Evolutionary conservation across 2,113 vertebrate genomes (phyloP).

Genomic region (Petroica traversi): DNA sequence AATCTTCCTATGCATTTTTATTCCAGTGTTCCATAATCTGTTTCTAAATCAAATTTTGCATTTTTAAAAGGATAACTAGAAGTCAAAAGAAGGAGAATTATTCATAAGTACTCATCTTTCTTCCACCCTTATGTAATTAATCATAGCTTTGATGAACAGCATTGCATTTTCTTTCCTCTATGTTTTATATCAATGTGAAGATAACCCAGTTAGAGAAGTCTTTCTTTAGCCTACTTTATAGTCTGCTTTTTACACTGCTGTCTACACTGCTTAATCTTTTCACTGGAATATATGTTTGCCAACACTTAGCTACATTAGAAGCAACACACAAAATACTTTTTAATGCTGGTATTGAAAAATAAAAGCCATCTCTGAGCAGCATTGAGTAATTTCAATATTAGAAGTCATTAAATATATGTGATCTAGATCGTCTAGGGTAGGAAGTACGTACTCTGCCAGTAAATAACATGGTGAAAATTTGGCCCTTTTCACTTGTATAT

Average conservation of each 20-base stretch:
- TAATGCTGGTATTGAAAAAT: background rate
- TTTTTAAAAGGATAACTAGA: background rate
- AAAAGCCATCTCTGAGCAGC: background rate
- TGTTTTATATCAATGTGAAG: background rate
- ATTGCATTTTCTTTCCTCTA: background rate
- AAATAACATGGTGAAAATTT: background rate
- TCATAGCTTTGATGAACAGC: background rate
- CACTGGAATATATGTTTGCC: background rate
- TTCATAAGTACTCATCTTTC: background rate
- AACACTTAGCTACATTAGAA: background rate
- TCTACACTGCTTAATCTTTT: background rate
- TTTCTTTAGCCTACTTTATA: background rate
- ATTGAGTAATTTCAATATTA: background rate
- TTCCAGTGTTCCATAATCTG: background rate
- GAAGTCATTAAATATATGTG: background rate
- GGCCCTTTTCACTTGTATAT: background rate
- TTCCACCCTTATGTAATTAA: background rate
- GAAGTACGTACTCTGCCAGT: background rate
- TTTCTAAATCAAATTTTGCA: background rate
- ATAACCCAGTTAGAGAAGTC: background rate
- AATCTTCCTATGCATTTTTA: background rate
- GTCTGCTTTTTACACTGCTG: background rate
- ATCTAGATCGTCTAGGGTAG: background rate
- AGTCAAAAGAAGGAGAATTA: slow-evolving; percentile 6
- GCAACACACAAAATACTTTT: background rate